Conservation (phyloP, 2,113 vertebrate genomes). For the Nothoprocta pentlandii region DNA sequence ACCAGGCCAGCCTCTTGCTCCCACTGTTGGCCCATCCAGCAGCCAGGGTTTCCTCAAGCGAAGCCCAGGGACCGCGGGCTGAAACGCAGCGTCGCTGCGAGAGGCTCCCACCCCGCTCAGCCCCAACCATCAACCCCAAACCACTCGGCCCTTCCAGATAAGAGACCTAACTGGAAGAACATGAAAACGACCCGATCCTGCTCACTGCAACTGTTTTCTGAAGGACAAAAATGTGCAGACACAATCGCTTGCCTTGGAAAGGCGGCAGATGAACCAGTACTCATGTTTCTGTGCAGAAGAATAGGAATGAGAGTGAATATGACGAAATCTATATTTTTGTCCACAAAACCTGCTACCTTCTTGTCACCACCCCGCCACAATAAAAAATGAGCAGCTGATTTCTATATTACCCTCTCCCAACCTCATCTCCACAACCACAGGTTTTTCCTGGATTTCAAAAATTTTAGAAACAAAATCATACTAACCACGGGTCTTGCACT, state of each 20-base stretch:
- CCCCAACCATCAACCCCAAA: slow-evolving; percentile 33
- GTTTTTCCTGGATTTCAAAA: not conserved
- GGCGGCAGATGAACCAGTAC: not conserved
- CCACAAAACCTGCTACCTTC: not conserved
- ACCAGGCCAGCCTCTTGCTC: not conserved
- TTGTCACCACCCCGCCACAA: not conserved
- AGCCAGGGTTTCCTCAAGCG: not conserved
- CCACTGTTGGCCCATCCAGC: not conserved
- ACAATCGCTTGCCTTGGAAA: not conserved
- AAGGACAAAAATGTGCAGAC: not conserved
- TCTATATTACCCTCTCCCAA: not conserved
- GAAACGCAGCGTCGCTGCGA: slow-evolving; percentile 22
- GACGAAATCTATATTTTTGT: not conserved
- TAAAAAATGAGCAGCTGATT: not conserved
- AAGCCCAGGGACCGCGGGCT: not conserved
- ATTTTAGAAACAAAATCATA: not conserved
- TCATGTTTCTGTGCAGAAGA: not conserved
- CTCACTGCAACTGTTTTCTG: not conserved
- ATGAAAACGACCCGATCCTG: not conserved
- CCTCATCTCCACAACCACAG: not conserved
- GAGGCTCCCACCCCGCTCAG: not conserved
- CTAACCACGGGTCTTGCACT: not conserved
- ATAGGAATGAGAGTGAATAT: not conserved
- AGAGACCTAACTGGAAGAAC: not conserved
- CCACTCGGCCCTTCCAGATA: not conserved